Evolutionary conservation across 2,888 invertebrate species (phyloP).

Genomic region (Andrena hattorfiana): DNA sequence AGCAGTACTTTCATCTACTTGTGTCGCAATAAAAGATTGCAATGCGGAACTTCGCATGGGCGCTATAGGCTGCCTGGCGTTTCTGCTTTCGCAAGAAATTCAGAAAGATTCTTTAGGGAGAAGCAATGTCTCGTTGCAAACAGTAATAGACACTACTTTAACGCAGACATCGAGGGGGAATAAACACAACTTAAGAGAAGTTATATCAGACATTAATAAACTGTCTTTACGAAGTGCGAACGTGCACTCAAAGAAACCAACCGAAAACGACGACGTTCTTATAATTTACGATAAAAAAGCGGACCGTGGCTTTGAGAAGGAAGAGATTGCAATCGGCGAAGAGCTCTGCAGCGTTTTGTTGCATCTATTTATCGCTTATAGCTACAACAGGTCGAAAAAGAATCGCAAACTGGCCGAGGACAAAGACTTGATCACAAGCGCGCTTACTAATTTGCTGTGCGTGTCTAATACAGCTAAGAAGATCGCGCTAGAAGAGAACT

Average conservation of each 20-base stretch:
- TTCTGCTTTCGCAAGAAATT: slow-evolving; percentile 79
- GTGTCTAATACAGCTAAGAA: slow-evolving; percentile 85
- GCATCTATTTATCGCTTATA: slow-evolving; percentile 84
- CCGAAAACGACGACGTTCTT: slow-evolving; percentile 37
- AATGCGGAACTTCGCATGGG: slow-evolving; percentile 78
- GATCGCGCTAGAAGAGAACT: slow-evolving; percentile 83
- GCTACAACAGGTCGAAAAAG: slow-evolving; percentile 80
- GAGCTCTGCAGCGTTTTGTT: slow-evolving; percentile 85
- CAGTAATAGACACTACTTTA: slow-evolving; percentile 71
- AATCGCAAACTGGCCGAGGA: slow-evolving; percentile 79
- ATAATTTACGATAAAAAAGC: slow-evolving; percentile 2
- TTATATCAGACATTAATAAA: slow-evolving; percentile 73
- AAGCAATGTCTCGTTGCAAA: slow-evolving; percentile 58
- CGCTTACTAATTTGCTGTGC: slow-evolving; percentile 85
- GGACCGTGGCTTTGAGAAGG: not conserved
- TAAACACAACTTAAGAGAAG: slow-evolving; percentile 64
- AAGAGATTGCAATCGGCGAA: slow-evolving; percentile 78
- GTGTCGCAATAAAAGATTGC: slow-evolving; percentile 73
- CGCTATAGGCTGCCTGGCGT: slow-evolving; percentile 78
- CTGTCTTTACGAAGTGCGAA: slow-evolving; percentile 67
- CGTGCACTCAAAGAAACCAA: slow-evolving; percentile 50
- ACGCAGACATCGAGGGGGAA: slow-evolving; percentile 39
- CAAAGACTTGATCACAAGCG: slow-evolving; percentile 83
- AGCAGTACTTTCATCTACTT: slow-evolving; percentile 74
- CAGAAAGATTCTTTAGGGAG: slow-evolving; percentile 70